Conservation (phyloP, 2,888 invertebrate genomes). For the Colostygia pectinataria region DNA sequence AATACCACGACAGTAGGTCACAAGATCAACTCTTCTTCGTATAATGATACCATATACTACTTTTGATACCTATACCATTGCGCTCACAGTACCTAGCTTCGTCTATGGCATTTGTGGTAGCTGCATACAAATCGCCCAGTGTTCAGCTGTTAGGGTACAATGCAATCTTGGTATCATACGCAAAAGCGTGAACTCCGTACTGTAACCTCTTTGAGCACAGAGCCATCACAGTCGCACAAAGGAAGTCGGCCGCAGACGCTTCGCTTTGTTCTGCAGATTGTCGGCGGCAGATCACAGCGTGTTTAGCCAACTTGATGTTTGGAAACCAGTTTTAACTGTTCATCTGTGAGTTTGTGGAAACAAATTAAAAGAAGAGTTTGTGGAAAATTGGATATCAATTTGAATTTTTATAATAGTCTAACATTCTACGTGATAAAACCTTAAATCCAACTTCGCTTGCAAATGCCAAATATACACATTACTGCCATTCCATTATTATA, state of each 20-base stretch:
- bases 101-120: too few relatives aligned
- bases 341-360: too few relatives aligned
- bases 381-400: background rate
- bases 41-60: too few relatives aligned
- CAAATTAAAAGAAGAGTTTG: background rate
- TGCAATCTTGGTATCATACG: background rate
- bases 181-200: background rate
- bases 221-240: slow-evolving; percentile 13
- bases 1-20: too few relatives aligned
- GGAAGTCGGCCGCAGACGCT: slow-evolving; percentile 16
- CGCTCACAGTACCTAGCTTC: too few relatives aligned
- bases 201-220: background rate
- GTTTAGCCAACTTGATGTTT: slow-evolving; percentile 7
- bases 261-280: slow-evolving; percentile 18
- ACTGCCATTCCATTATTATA: slow-evolving; percentile 5
- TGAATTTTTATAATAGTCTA: too few relatives aligned
- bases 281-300: slow-evolving; percentile 11
- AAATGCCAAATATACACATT: background rate
- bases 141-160: too few relatives aligned
- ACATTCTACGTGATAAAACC: background rate
- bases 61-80: too few relatives aligned
- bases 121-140: too few relatives aligned
- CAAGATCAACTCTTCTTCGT: too few relatives aligned
- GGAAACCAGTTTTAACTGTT: background rate
- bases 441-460: background rate